A percentile compares a stretch with the other conserved stretches of the same genome.
Conservation (phyloP, 2,113 vertebrate species). For the Reinhardtius hippoglossoides region DNA sequence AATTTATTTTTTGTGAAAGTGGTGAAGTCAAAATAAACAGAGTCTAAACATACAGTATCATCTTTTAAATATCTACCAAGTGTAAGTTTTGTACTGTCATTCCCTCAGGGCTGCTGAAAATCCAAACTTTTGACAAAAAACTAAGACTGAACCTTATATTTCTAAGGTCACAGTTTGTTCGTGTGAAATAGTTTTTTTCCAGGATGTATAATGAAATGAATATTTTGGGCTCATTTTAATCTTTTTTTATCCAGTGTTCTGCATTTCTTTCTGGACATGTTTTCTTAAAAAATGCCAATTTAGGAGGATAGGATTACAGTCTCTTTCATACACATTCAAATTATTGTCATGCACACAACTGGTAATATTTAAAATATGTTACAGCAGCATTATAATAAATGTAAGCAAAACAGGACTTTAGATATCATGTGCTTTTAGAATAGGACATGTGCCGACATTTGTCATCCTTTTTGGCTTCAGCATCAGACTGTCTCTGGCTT, state of each 20-base stretch:
- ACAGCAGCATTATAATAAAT: neutral
- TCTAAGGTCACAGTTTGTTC: slow-evolving; percentile 20
- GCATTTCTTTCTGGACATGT: slow-evolving; percentile 20
- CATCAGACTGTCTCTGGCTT: neutral
- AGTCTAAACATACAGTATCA: neutral
- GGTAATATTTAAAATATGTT: slow-evolving; percentile 15
- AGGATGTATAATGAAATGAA: neutral
- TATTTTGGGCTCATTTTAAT: slow-evolving; percentile 6
- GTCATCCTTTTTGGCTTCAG: slow-evolving; percentile 24
- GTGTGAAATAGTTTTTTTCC: neutral
- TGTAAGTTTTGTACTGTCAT: neutral
- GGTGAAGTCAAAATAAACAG: neutral
- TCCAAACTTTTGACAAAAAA: neutral
- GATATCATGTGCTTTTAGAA: slow-evolving; percentile 12
- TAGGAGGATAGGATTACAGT: slow-evolving; percentile 10
- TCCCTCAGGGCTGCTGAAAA: neutral
- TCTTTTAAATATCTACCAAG: neutral
- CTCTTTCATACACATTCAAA: neutral
- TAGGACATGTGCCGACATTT: slow-evolving; percentile 5
- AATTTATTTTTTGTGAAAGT: neutral
- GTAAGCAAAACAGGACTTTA: slow-evolving; percentile 27
- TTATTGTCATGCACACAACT: slow-evolving; percentile 24
- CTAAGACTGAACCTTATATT: neutral
- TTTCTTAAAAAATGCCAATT: slow-evolving; percentile 27
- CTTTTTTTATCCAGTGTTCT: neutral